Conservation (phyloP, 2,113 vertebrate species). For the Pseudopipra pipra region DNA sequence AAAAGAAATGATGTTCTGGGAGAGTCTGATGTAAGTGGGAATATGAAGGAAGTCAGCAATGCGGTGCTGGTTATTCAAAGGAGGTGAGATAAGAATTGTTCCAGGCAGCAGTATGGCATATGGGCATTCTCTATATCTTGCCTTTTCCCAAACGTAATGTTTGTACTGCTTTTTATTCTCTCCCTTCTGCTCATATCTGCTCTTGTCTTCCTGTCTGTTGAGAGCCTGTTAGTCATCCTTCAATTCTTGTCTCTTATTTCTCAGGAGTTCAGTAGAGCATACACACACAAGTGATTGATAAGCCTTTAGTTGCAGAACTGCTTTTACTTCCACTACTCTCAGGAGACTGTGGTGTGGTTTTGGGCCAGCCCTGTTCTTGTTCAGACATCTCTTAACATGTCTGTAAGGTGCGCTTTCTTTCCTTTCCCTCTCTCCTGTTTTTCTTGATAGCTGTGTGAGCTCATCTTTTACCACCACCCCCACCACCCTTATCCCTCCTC, state of each 20-base stretch:
- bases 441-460: conserved; percentile 51
- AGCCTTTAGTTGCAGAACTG: conserved; percentile 21
- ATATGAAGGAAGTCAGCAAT: not conserved
- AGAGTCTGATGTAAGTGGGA: not conserved
- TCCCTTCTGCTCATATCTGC: not conserved
- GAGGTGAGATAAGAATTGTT: not conserved
- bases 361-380: conserved; percentile 52
- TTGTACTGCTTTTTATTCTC: not conserved
- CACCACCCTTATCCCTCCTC: not conserved
- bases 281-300: not conserved
- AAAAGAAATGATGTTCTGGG: not conserved
- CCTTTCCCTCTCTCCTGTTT: conserved; percentile 44
- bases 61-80: not conserved
- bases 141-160: not conserved
- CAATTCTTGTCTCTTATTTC: not conserved
- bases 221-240: not conserved
- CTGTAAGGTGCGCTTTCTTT: conserved; percentile 46
- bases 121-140: not conserved
- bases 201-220: not conserved
- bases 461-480: conserved; percentile 21
- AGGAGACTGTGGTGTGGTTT: conserved; percentile 18
- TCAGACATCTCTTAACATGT: conserved; percentile 53
- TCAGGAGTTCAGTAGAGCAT: not conserved
- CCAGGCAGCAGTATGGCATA: not conserved
- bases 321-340: conserved; percentile 28